Evolutionary conservation across 2,113 vertebrate genomes (phyloP), one percentile per base, ranked within the genome.

Genomic region (Gulo gulo): DNA sequence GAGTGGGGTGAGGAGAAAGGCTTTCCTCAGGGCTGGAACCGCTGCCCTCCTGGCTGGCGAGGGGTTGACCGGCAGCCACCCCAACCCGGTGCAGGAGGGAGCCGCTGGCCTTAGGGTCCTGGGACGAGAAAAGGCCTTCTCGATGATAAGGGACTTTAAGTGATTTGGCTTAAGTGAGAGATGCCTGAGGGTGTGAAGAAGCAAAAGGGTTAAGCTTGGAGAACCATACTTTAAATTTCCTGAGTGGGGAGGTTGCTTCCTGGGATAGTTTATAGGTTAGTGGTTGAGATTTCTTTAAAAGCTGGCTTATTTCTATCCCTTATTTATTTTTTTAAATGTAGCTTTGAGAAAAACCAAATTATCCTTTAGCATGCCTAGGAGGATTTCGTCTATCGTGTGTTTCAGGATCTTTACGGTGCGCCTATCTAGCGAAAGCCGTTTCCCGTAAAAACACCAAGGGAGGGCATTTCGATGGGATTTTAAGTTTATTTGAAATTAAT

Each of bases 401-500:
- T 61, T 94, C 4, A 14, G 96, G 87, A 95, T 93, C 90, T 29
- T 97, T 76, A 95, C 87, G 95, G 42, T 96, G 87, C n/a, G 71
- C 92, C 2, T 97, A 83, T 97, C 98, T 98, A 95, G 95, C 8
- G 52, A 95, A 86, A 97, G 90, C 93, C 74, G 92, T 73, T 98
- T 94, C 93, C 96, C 94, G 67, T 57, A n/a, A 97, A 98, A 79
- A 97, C 96, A 90, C 84, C 85, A 84, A 88, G 71, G 2, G 95
- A 65, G 79, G 2, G 11, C 16, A 0, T 95, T 97, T 81, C n/a
- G n/a, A 52, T 36, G 92, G 97, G 92, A 97, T 96, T 97, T 92
- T 65, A 97, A 97, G 97, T 94, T 95, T 97, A n/a, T 88, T 97
- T 89, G 21, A 95, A 98, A 98, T 34, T 69, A 89, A 79, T 96